Conservation (phyloP, 2,888 invertebrate genomes). For the Cephus pygmeus region DNA sequence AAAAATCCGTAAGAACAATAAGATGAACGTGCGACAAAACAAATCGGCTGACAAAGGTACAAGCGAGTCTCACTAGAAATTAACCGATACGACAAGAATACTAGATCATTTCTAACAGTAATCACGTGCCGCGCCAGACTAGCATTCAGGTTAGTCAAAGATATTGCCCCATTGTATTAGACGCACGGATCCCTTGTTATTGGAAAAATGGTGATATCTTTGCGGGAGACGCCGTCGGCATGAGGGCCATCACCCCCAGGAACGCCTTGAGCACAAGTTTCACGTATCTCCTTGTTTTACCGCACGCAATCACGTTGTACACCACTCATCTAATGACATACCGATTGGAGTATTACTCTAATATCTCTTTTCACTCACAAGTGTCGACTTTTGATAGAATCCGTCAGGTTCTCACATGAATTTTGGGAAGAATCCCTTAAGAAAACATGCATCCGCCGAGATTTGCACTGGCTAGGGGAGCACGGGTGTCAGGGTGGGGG, state of each 20-base stretch:
- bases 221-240: constrained; percentile 56
- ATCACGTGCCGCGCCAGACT: constrained; percentile 52
- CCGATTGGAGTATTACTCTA: background rate
- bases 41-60: constrained; percentile 37
- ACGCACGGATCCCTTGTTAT: constrained; percentile 30
- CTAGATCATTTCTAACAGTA: constrained; percentile 40
- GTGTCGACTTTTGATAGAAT: constrained; percentile 30
- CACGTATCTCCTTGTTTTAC: constrained; percentile 45
- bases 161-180: constrained; percentile 28
- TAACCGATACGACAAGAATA: constrained; percentile 11
- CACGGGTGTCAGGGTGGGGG: constrained; percentile 49
- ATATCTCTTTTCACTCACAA: constrained; percentile 45
- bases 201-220: constrained; percentile 47
- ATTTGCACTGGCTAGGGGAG: constrained; percentile 63
- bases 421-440: constrained; percentile 60
- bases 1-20: constrained; percentile 35
- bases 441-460: constrained; percentile 64
- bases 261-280: constrained; percentile 56
- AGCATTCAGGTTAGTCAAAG: constrained; percentile 51
- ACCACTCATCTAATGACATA: constrained; percentile 7
- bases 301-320: constrained; percentile 19
- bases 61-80: constrained; percentile 25
- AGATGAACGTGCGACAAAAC: constrained; percentile 42
- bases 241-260: constrained; percentile 60
- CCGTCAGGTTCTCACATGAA: constrained; percentile 50